Percentiles rank a stretch among this genome's conserved stretches.
phyloP scores from a whole-genome alignment of 92 coral and sea anemone species.

The Phymanthus crucifer region DNA sequence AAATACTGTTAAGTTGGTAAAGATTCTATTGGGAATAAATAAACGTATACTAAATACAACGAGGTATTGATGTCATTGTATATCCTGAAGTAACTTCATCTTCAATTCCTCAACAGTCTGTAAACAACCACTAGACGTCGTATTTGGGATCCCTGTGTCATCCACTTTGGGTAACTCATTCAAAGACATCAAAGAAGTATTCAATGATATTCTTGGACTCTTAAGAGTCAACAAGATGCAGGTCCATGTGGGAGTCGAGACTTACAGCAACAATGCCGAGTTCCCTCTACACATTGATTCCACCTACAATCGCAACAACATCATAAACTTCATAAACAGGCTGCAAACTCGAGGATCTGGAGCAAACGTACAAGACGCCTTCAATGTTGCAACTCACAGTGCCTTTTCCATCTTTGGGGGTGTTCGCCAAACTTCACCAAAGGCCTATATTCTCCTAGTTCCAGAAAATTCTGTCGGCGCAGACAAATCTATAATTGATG shows the following conservation, averaged over 20 bases:
- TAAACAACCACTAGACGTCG: constrained; percentile 54
- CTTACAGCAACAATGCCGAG: constrained; percentile 53
- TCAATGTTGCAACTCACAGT: constrained; percentile 54
- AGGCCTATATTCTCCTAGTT: constrained; percentile 67
- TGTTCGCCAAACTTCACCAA: constrained; percentile 70
- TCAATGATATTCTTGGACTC: constrained; percentile 37
- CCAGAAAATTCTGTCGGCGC: constrained; percentile 44
- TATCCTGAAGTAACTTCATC: neutral
- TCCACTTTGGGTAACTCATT: constrained; percentile 34
- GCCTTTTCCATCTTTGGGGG: constrained; percentile 87
- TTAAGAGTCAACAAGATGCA: constrained; percentile 46
- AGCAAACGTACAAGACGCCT: constrained; percentile 47
- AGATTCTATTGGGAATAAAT: neutral
- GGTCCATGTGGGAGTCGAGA: constrained; percentile 63
- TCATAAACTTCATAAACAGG: constrained; percentile 21
- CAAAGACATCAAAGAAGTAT: constrained; percentile 36
- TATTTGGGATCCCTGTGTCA: constrained; percentile 72
- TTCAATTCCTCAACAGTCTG: constrained; percentile 46
- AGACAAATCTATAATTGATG: constrained; percentile 46
- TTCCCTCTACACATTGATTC: constrained; percentile 43
- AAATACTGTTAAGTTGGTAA: too few species aligned
- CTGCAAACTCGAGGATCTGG: constrained; percentile 41
- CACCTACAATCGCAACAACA: constrained; percentile 26
- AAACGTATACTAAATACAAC: neutral
- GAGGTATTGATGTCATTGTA: neutral